phyloP scores from a whole-genome alignment of 2,888 invertebrate genomes.

The Galerucella calmariensis region DNA sequence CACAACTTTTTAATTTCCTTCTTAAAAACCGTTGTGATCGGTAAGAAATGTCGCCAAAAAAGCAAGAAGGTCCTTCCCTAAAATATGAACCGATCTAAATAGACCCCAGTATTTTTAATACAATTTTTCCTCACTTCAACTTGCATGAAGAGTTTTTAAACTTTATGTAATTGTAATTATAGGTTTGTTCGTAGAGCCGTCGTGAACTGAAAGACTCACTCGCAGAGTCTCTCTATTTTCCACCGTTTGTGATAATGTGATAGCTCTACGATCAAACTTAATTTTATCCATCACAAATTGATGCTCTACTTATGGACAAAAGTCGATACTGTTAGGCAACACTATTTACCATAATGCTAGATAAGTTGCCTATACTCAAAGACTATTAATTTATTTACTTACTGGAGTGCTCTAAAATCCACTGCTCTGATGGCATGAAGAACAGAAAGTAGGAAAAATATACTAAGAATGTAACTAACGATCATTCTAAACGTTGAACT shows the following conservation, averaged over 20 bases:
- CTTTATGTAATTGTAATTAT: too few species aligned
- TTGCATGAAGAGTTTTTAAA: too few species aligned
- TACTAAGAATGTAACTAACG: conserved; percentile 54
- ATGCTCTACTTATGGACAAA: not conserved
- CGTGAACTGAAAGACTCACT: too few species aligned
- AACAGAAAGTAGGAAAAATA: conserved; percentile 52
- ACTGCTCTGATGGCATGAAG: conserved; percentile 53
- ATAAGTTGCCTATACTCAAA: too few species aligned
- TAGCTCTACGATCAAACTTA: too few species aligned
- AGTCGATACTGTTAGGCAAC: too few species aligned
- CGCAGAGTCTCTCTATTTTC: too few species aligned
- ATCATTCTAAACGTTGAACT: conserved; percentile 48
- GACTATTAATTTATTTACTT: conserved; percentile 27
- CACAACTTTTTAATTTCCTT: conserved; percentile 38
- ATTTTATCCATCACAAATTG: not conserved
- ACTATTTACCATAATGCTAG: not conserved
- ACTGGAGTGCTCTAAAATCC: conserved; percentile 51
- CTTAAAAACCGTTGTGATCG: conserved; percentile 37
- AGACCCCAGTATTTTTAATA: not conserved
- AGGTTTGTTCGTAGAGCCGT: too few species aligned
- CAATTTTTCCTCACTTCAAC: too few species aligned
- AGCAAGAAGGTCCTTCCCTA: conserved; percentile 44
- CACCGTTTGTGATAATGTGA: too few species aligned
- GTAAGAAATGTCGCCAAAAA: conserved; percentile 42
- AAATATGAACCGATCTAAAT: conserved; percentile 17